phyloP scores from a whole-genome alignment of 1,140 invertebrate genomes.

The Rhysida immarginata region DNA sequence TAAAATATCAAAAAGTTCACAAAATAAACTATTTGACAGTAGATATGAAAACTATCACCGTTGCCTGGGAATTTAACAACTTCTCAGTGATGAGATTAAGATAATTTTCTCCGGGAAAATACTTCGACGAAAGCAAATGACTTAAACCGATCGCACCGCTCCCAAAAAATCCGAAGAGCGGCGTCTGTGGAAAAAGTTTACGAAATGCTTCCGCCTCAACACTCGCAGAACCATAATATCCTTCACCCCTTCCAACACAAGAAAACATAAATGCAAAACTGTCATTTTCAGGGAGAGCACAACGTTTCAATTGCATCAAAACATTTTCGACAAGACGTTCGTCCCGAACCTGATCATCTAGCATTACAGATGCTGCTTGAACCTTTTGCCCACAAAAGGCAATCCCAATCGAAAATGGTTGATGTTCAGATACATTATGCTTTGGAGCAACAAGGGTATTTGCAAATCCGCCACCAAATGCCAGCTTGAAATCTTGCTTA shows the following conservation, averaged over 20 bases:
- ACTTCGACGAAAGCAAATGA: conserved; percentile 18
- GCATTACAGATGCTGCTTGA: conserved; percentile 23
- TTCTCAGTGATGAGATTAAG: too few species aligned
- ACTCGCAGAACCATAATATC: conserved; percentile 27
- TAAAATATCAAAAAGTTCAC: too few species aligned
- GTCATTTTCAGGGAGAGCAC: conserved; percentile 23
- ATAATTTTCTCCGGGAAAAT: background rate
- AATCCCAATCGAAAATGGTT: conserved; percentile 16
- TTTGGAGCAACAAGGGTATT: conserved; percentile 9
- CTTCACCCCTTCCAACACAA: conserved; percentile 36
- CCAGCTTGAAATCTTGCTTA: conserved; percentile 18
- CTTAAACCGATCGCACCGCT: conserved; percentile 40
- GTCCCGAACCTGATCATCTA: conserved; percentile 19
- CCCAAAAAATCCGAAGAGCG: conserved; percentile 42
- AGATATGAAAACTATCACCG: conserved; percentile 1
- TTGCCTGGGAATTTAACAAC: conserved; percentile 4
- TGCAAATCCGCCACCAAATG: conserved; percentile 21
- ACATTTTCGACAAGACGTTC: conserved; percentile 18
- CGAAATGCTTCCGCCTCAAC: conserved; percentile 41
- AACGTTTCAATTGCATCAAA: conserved; percentile 25
- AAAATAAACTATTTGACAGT: too few species aligned
- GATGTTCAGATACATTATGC: conserved; percentile 2
- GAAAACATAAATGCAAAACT: conserved; percentile 42
- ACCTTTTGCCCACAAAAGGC: conserved; percentile 24
- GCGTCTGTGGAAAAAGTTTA: conserved; percentile 39